Evolutionary conservation across 2,113 vertebrate species (phyloP), one percentile per base, ranked within the genome.

Genomic region (Gasterosteus nipponicus): DNA sequence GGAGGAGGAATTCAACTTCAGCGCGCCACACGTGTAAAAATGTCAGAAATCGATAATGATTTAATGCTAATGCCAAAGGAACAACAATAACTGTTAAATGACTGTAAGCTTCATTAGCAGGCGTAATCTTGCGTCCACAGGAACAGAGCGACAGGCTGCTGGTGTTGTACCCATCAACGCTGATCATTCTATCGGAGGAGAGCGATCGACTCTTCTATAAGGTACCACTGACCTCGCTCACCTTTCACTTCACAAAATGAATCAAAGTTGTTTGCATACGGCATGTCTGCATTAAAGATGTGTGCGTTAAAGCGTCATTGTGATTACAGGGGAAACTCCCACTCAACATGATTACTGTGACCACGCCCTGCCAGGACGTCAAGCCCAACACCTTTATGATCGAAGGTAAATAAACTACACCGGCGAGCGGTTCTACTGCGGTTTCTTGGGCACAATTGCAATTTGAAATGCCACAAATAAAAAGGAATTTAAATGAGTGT

Each of bases 161-260:
- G 89, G 95, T 98, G 61, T 94, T 99, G 78, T 99, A 98, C 86
- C 94, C 97, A 0, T 90, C 94, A 1, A 96, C 97, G 0, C 92
- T 99, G 67, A 97, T 97, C 86, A 97, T 99, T 61, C 91, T 98
- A 53, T 97, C 97, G 0, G 95, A 98, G 80, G 95, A 98, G 65
- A 87, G 75, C 0, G 53, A 93, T 0, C 82, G 94, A 5, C 93
- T 99, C 44, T 95, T 94, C 44, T 98, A 98, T 70, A 98, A 98
- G 97, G 98, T 98, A 87, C 76, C 38, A 22, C 5, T 67, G 44
- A 63, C 14, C 49, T 14, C 19, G 31, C 10, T 65, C 14, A 58
- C 15, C 31, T 67, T 38, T 49, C n/a, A 19, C 3, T 10, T 2
- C 51, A 38, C 4, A 4, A 12, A 10, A 31, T 3, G 9, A 56